Evolutionary conservation across 2,113 vertebrate genomes (phyloP).

Genomic region (Carollia perspicillata): DNA sequence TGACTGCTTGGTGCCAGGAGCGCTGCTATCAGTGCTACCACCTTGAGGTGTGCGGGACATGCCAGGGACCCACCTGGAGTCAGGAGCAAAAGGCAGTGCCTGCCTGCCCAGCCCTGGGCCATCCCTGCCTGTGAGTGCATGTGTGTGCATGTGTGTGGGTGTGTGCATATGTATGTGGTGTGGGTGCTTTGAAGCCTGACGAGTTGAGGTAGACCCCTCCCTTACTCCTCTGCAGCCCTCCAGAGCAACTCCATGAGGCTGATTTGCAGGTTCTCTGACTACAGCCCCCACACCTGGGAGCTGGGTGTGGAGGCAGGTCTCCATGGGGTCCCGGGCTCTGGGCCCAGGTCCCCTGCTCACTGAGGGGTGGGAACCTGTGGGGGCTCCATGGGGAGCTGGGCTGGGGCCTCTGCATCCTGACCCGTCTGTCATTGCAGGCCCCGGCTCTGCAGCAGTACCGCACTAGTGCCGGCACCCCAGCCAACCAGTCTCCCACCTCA

Average conservation of each 20-base stretch:
- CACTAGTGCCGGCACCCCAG: slow-evolving; percentile 96
- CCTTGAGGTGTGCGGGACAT: neutral
- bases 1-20: neutral
- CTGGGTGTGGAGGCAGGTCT: neutral
- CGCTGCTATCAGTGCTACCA: neutral
- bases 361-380: neutral
- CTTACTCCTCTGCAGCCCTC: neutral
- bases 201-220: neutral
- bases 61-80: neutral
- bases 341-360: neutral
- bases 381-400: neutral
- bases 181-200: neutral
- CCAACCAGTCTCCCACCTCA: slow-evolving; percentile 99
- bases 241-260: neutral
- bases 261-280: neutral
- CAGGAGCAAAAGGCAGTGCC: neutral
- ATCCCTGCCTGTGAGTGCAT: neutral
- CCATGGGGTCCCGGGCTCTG: neutral
- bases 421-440: slow-evolving; percentile 1
- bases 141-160: neutral
- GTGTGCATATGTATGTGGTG: neutral
- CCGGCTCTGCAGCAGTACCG: slow-evolving; percentile 97
- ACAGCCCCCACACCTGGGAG: neutral
- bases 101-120: neutral
- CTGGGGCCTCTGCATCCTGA: neutral